These are phyloP conservation scores for Amblyraja radiata DNA, from an alignment of 2,797 vertebrate genomes.

Conservation along the genomic window DNA sequence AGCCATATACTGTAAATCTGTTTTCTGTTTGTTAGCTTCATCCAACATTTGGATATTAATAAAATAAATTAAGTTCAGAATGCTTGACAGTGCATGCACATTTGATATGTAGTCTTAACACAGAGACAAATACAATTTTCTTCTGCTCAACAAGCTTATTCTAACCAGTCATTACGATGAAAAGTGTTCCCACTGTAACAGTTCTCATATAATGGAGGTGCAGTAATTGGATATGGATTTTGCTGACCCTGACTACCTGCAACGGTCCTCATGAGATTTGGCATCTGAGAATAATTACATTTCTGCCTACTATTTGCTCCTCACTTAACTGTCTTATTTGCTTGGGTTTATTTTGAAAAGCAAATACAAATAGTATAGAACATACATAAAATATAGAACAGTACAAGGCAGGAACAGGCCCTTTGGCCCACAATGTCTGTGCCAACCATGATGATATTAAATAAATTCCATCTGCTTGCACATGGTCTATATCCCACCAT, in stretches of 20 bases:
- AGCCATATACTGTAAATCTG: background rate
- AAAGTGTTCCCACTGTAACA: background rate
- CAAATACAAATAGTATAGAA: background rate
- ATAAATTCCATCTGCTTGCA: too few relatives aligned
- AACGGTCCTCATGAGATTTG: background rate
- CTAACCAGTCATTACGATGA: background rate
- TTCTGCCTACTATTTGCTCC: background rate
- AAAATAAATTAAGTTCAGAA: background rate
- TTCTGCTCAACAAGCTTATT: background rate
- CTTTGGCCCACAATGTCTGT: too few relatives aligned
- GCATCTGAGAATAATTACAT: background rate
- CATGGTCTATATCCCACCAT: too few relatives aligned
- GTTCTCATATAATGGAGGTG: background rate
- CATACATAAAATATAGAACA: too few relatives aligned
- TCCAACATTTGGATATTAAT: background rate
- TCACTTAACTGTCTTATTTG: background rate
- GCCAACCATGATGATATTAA: too few relatives aligned
- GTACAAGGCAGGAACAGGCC: too few relatives aligned
- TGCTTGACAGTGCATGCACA: background rate
- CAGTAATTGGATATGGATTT: constrained; percentile 35
- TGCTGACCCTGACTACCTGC: constrained; percentile 20
- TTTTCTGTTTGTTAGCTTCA: background rate
- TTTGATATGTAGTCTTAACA: background rate
- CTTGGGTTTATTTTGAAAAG: background rate
- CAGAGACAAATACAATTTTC: background rate